These are phyloP conservation scores for Sycobia sp. DNA, from an alignment of 1,140 invertebrate genomes.

Conservation along the genomic window DNA sequence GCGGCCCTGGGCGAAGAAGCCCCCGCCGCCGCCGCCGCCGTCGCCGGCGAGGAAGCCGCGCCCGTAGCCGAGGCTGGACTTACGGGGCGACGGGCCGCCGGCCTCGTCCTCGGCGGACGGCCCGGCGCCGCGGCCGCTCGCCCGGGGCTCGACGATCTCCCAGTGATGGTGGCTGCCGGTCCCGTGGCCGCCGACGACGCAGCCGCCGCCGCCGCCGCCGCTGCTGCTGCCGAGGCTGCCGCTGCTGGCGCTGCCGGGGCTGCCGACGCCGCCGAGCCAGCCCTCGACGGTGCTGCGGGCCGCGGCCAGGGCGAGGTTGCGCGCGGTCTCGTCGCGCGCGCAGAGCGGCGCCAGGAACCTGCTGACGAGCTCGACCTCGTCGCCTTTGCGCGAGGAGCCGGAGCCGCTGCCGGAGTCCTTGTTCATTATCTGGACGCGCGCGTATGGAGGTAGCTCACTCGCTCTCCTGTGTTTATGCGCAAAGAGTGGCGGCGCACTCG, in stretches of 20 bases:
- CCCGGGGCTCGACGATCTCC: not conserved
- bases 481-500: not conserved
- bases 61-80: slow-evolving; percentile 43
- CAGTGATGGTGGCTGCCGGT: not conserved
- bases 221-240: not conserved
- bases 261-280: slow-evolving; percentile 64
- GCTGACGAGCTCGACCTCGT: slow-evolving; percentile 63
- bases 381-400: slow-evolving; percentile 46
- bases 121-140: slow-evolving; percentile 41
- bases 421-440: slow-evolving; percentile 44
- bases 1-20: slow-evolving; percentile 53
- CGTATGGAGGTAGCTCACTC: too few relatives aligned
- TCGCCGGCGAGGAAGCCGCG: slow-evolving; percentile 17
- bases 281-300: slow-evolving; percentile 65
- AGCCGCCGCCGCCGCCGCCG: slow-evolving; percentile 12
- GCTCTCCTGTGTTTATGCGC: too few relatives aligned
- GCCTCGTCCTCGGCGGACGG: slow-evolving; percentile 51
- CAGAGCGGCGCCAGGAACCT: slow-evolving; percentile 63
- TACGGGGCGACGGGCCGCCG: slow-evolving; percentile 39
- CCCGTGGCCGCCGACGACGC: too few relatives aligned
- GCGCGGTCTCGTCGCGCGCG: slow-evolving; percentile 61
- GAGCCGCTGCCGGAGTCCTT: slow-evolving; percentile 47
- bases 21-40: slow-evolving; percentile 38
- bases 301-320: slow-evolving; percentile 62
- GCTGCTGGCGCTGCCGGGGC: slow-evolving; percentile 55